Evolutionary conservation across 2,797 vertebrate genomes (phyloP).

Genomic region (Chrosomus eos): DNA sequence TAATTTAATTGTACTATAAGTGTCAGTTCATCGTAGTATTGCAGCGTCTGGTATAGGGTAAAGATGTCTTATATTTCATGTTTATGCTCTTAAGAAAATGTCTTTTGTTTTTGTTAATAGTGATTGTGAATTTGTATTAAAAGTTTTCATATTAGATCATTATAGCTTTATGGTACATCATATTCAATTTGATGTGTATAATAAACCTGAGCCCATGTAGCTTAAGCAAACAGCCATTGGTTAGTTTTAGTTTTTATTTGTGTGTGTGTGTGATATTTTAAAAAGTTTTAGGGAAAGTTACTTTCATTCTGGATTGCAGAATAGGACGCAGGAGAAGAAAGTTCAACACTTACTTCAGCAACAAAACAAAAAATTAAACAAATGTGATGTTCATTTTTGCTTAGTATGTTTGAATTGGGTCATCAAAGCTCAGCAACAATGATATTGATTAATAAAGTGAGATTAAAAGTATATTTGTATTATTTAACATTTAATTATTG

Average conservation of each 20-base stretch:
- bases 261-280: background rate
- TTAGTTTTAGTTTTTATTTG: background rate
- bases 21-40: background rate
- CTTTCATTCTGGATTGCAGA: background rate
- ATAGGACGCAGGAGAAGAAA: background rate
- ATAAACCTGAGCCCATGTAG: background rate
- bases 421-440: background rate
- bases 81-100: background rate
- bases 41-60: background rate
- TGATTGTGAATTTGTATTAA: slow-evolving; percentile 1
- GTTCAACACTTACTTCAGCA: background rate
- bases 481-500: background rate
- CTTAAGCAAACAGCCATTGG: background rate
- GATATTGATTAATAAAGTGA: background rate
- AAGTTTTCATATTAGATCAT: background rate
- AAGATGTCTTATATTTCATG: background rate
- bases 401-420: background rate
- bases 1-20: slow-evolving; percentile 2
- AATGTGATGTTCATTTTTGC: background rate
- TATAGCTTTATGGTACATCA: background rate
- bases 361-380: background rate
- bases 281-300: too few species aligned
- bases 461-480: background rate
- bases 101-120: background rate
- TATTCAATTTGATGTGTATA: background rate